Evolutionary conservation across 2,888 invertebrate genomes (phyloP).

Genomic region (Hermodice carunculata): DNA sequence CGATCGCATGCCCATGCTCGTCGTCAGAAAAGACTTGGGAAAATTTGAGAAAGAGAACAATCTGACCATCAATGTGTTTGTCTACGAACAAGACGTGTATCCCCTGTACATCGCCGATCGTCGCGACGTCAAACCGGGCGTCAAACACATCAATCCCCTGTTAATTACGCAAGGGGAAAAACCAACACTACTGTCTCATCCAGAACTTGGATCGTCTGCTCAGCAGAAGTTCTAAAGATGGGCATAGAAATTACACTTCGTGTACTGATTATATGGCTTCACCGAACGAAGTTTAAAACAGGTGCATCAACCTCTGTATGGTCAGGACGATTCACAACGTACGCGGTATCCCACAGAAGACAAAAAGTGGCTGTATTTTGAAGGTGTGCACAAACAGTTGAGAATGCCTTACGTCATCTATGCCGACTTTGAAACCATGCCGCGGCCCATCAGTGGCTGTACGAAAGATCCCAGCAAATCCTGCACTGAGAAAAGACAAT

Average conservation of each 20-base stretch:
- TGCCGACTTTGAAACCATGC: slow-evolving; percentile 14
- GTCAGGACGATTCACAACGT: not conserved
- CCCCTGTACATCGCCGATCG: slow-evolving; percentile 28
- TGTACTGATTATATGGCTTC: slow-evolving; percentile 30
- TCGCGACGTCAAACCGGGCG: not conserved
- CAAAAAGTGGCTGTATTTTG: slow-evolving; percentile 2
- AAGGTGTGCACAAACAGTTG: not conserved
- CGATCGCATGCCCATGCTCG: slow-evolving; percentile 24
- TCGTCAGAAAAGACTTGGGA: slow-evolving; percentile 20
- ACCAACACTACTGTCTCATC: slow-evolving; percentile 32
- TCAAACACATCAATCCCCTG: slow-evolving; percentile 19
- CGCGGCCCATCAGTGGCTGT: not conserved
- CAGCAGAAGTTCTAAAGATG: not conserved
- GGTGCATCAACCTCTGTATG: slow-evolving; percentile 6
- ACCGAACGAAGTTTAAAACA: slow-evolving; percentile 8
- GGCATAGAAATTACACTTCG: slow-evolving; percentile 1
- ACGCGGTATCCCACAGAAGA: too few species aligned
- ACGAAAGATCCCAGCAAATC: slow-evolving; percentile 2
- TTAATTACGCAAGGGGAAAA: slow-evolving; percentile 12
- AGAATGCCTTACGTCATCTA: not conserved
- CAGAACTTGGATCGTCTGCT: slow-evolving; percentile 22
- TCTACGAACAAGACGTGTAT: slow-evolving; percentile 23
- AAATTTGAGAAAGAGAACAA: slow-evolving; percentile 33
- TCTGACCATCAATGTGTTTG: slow-evolving; percentile 30
- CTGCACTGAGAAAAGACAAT: slow-evolving; percentile 1